Conservation (phyloP, 2,113 vertebrate species). For the Benitochromis conjunctus region DNA sequence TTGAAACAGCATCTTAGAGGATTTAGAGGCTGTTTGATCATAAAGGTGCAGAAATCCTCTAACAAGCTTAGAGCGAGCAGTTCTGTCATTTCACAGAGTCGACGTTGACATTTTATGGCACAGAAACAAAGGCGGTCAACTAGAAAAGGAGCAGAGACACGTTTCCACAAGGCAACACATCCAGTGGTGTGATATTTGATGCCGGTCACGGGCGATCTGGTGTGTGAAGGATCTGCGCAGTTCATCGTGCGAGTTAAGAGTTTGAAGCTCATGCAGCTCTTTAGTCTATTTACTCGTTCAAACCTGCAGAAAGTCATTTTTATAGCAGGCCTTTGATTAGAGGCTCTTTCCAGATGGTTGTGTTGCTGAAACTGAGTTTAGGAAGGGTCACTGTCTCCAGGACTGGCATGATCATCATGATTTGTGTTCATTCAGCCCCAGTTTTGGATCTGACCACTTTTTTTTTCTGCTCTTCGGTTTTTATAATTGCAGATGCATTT, state of each 20-base stretch:
- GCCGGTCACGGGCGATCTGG: not conserved
- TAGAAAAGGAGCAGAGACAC: slow-evolving; percentile 9
- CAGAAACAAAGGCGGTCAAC: slow-evolving; percentile 17
- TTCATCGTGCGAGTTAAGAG: not conserved
- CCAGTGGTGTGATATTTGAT: slow-evolving; percentile 1
- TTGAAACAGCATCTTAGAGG: not conserved
- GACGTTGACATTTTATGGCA: slow-evolving; percentile 5
- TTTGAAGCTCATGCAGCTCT: not conserved
- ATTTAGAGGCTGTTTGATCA: not conserved
- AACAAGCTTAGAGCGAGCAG: not conserved
- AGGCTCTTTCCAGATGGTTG: not conserved
- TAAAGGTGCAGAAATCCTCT: not conserved
- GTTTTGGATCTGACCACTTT: not conserved
- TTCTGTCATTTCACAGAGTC: not conserved
- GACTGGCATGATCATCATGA: not conserved
- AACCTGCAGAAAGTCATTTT: not conserved
- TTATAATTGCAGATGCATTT: not conserved
- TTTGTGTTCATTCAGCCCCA: not conserved
- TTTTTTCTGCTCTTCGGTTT: not conserved
- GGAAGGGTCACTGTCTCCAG: not conserved
- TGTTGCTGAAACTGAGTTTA: not conserved
- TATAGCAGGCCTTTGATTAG: not conserved
- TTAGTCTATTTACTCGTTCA: not conserved
- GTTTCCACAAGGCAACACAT: slow-evolving; percentile 7
- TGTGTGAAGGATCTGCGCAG: not conserved